Conservation (phyloP, 2,888 invertebrate species). For the Marasmarcha lunaedactyla region DNA sequence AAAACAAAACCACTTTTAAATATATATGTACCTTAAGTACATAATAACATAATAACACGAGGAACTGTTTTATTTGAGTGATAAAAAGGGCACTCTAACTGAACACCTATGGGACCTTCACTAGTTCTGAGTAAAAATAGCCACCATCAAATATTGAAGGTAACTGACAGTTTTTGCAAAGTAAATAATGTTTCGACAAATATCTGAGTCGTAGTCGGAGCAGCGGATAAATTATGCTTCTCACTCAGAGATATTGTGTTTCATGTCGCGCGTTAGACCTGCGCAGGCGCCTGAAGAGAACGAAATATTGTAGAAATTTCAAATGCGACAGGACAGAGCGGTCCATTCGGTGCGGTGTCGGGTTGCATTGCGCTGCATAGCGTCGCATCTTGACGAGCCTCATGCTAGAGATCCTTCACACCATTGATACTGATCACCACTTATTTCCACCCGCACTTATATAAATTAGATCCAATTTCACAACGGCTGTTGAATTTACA, state of each 20-base stretch:
- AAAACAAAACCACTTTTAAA: too few relatives aligned
- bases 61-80: too few relatives aligned
- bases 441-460: constrained; percentile 42
- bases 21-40: too few relatives aligned
- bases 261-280: constrained; percentile 65
- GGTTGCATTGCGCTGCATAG: constrained; percentile 63
- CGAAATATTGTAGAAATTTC: constrained; percentile 69
- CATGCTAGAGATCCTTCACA: constrained; percentile 30
- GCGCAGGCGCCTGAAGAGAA: constrained; percentile 64
- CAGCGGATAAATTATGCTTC: constrained; percentile 59
- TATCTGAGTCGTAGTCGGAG: constrained; percentile 9
- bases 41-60: too few relatives aligned
- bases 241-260: constrained; percentile 63
- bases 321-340: constrained; percentile 64
- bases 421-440: constrained; percentile 55
- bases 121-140: not conserved
- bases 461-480: constrained; percentile 42
- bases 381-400: constrained; percentile 26
- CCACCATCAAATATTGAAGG: constrained; percentile 1
- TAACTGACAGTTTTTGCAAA: not conserved
- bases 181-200: not conserved
- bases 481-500: constrained; percentile 25
- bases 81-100: too few relatives aligned
- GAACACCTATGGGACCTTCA: too few relatives aligned
- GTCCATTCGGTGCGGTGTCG: constrained; percentile 67